Percentiles rank a stretch among this genome's conserved stretches.
Evolutionary conservation across 2,888 invertebrate species (phyloP).

Genomic region (Netelia fuscicornis): DNA sequence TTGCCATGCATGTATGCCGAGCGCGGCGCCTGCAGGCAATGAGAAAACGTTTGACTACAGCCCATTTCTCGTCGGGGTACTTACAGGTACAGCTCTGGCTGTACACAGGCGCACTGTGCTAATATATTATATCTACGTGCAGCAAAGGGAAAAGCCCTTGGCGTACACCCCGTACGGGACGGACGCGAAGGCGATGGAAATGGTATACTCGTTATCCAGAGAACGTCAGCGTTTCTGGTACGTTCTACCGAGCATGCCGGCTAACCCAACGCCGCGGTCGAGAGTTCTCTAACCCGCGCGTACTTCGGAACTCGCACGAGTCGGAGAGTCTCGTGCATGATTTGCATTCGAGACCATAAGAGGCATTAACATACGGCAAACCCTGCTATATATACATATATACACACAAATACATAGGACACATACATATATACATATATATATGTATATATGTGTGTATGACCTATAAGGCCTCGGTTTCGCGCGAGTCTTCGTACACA

Average conservation of each 20-base stretch:
- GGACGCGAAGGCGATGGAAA: background rate
- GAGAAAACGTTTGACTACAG: constrained; percentile 9
- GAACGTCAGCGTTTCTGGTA: constrained; percentile 23
- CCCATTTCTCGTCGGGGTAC: constrained; percentile 2
- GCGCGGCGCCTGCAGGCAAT: background rate
- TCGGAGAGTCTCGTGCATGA: constrained; percentile 45
- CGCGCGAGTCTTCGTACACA: background rate
- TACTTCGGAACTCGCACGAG: constrained; percentile 26
- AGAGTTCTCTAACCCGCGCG: constrained; percentile 13
- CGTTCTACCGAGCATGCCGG: constrained; percentile 15
- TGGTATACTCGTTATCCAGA: constrained; percentile 22
- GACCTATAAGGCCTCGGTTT: constrained; percentile 12
- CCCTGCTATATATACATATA: constrained; percentile 17
- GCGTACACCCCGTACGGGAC: background rate
- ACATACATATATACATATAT: constrained; percentile 1
- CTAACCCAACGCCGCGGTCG: background rate
- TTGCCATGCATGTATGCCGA: background rate
- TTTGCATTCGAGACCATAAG: constrained; percentile 69
- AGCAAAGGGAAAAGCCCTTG: constrained; percentile 6
- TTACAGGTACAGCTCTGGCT: background rate
- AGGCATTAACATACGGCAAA: constrained; percentile 61
- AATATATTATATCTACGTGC: background rate
- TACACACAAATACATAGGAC: constrained; percentile 3
- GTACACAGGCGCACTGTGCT: background rate
- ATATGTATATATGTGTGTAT: background rate